These are phyloP conservation scores for Turritopsis rubra DNA, from an alignment of 30 jellyfish, hydroid and myxozoan species.

Conservation along the genomic window DNA sequence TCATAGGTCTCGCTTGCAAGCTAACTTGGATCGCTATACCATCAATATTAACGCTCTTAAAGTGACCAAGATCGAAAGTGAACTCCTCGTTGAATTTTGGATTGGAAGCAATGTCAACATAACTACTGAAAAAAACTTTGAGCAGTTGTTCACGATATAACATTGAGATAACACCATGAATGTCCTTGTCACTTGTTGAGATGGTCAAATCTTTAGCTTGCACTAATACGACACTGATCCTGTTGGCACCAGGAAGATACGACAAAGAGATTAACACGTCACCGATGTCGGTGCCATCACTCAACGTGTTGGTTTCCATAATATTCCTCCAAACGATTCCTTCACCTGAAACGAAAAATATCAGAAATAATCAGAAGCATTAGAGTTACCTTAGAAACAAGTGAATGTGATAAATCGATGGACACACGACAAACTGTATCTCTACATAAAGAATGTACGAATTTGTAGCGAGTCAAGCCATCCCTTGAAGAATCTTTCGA, in stretches of 20 bases:
- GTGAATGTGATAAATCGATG: too few relatives aligned
- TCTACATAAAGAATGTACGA: background rate
- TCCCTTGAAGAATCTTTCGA: background rate
- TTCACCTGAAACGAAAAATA: constrained; percentile 25
- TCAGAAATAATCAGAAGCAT: too few relatives aligned
- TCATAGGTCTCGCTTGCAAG: constrained; percentile 1
- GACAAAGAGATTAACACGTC: constrained; percentile 55
- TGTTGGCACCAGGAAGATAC: constrained; percentile 77
- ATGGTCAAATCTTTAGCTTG: constrained; percentile 55
- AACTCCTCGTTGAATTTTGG: constrained; percentile 23
- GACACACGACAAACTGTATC: too few relatives aligned
- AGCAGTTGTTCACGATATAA: constrained; percentile 23
- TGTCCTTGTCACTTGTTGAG: constrained; percentile 55
- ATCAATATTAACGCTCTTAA: constrained; percentile 11
- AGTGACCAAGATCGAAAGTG: background rate
- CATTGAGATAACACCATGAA: constrained; percentile 27
- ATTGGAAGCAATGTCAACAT: background rate
- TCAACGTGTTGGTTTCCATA: background rate
- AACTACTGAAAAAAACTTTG: background rate
- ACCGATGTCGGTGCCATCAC: constrained; percentile 42
- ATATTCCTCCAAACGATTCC: constrained; percentile 27
- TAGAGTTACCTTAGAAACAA: too few relatives aligned
- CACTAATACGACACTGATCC: constrained; percentile 49
- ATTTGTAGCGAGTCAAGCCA: too few relatives aligned
- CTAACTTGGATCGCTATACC: constrained; percentile 20